Percentiles rank a stretch among this genome's conserved stretches.
Conservation (phyloP, 2,113 vertebrate genomes). For the Protobothrops flavoviridis region DNA sequence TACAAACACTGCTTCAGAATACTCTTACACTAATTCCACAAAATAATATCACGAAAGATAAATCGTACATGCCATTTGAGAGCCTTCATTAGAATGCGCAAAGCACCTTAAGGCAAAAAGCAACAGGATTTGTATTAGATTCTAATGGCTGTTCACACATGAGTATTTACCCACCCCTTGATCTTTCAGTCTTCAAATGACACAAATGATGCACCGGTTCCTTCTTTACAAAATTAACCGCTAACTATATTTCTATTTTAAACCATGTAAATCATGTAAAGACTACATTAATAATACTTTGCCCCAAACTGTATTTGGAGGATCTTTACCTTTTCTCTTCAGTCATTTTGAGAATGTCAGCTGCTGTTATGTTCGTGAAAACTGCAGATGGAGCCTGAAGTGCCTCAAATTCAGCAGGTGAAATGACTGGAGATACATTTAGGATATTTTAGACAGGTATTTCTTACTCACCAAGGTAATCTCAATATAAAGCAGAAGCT, state of each 20-base stretch:
- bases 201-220: neutral
- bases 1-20: neutral
- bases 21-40: neutral
- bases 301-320: neutral
- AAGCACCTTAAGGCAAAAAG: neutral
- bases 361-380: conserved; percentile 71
- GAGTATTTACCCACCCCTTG: neutral
- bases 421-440: conserved; percentile 77
- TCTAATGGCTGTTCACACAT: neutral
- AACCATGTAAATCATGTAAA: too few species aligned
- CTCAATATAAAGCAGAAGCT: neutral
- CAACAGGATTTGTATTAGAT: neutral
- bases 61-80: neutral
- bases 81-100: neutral
- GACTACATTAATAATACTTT: too few species aligned
- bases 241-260: neutral
- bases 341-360: conserved; percentile 77
- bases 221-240: neutral
- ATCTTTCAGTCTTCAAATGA: neutral
- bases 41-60: neutral
- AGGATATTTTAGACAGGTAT: conserved; percentile 55
- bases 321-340: conserved; percentile 74
- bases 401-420: conserved; percentile 76
- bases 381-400: conserved; percentile 72
- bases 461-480: neutral